phyloP scores from a whole-genome alignment of 2,797 vertebrate species.

The Malacoraja senta region DNA sequence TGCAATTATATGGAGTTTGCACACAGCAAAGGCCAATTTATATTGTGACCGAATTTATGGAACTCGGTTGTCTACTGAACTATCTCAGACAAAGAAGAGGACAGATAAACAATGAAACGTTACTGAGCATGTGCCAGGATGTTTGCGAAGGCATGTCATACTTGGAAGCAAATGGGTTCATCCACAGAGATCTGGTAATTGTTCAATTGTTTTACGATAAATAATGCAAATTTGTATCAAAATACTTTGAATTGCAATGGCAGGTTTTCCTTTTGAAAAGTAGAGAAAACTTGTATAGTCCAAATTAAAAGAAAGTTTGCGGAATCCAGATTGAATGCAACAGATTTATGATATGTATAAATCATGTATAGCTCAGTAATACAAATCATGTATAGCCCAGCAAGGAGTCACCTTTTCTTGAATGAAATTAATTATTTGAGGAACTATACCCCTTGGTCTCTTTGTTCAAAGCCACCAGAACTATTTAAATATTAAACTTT shows the following conservation, averaged over 20 bases:
- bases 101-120: constrained; percentile 57
- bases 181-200: constrained; percentile 87
- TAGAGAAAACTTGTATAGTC: not conserved
- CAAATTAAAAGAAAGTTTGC: not conserved
- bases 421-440: not conserved
- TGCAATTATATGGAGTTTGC: constrained; percentile 87
- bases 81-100: constrained; percentile 72
- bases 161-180: constrained; percentile 76
- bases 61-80: constrained; percentile 79
- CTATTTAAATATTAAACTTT: too few relatives aligned
- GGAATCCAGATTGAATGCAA: not conserved
- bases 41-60: constrained; percentile 92
- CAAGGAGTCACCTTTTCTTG: not conserved
- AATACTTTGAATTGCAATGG: too few relatives aligned
- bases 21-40: constrained; percentile 81
- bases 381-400: not conserved
- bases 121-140: constrained; percentile 81
- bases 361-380: not conserved
- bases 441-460: not conserved
- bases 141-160: constrained; percentile 84
- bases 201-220: not conserved
- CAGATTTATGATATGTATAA: too few relatives aligned
- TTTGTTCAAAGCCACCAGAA: not conserved
- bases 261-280: not conserved
- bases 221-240: not conserved